These are phyloP conservation scores for Watsonalla binaria DNA, from an alignment of 2,888 invertebrate species.

Conservation along the genomic window DNA sequence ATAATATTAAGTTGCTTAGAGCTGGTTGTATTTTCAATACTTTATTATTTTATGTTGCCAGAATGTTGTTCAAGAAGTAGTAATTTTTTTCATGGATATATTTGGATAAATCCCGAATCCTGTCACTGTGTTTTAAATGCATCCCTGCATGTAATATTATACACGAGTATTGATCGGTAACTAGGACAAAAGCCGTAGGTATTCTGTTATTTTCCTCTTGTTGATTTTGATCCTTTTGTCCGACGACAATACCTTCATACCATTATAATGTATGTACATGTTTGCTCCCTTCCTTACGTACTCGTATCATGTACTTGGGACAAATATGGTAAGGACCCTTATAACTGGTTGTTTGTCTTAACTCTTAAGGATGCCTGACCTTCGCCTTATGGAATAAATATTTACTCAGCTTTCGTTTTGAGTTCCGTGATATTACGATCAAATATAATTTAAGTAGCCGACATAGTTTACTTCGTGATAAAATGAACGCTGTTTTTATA, in stretches of 20 bases:
- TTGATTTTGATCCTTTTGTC: neutral
- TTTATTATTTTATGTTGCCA: no score
- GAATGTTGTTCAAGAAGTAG: no score
- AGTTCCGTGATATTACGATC: neutral
- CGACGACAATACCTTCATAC: neutral
- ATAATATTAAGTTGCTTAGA: no score
- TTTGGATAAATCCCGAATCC: neutral
- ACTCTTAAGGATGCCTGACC: neutral
- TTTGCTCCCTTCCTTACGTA: slow-evolving; percentile 11
- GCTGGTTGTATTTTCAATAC: no score
- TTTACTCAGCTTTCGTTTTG: slow-evolving; percentile 2
- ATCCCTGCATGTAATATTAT: neutral
- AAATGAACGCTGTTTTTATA: no score
- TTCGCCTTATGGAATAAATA: slow-evolving; percentile 9
- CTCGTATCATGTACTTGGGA: neutral
- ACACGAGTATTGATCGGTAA: no score
- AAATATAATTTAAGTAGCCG: slow-evolving; percentile 5
- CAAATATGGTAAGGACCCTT: slow-evolving; percentile 15
- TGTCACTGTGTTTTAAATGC: neutral
- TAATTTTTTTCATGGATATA: no score
- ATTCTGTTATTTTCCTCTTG: neutral
- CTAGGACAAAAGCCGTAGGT: neutral
- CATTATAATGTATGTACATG: neutral
- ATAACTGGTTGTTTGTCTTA: neutral
- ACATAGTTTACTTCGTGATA: no score